Conservation (phyloP, 2,888 invertebrate genomes). For the Heliconius erato region DNA sequence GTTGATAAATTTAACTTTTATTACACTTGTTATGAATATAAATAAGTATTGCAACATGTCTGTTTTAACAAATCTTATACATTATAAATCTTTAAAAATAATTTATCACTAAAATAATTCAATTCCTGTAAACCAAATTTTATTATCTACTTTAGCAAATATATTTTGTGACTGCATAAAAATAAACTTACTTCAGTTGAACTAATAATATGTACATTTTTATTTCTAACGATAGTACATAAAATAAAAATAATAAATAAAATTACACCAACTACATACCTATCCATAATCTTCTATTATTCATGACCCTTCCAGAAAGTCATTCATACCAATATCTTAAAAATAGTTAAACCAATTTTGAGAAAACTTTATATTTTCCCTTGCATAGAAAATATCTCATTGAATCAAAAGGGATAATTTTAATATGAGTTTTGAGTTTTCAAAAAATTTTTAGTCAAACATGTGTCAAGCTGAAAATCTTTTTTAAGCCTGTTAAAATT, state of each 20-base stretch:
- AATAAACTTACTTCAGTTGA: not conserved
- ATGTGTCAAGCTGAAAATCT: too few species aligned
- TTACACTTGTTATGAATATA: not conserved
- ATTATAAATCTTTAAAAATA: not conserved
- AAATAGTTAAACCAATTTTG: not conserved
- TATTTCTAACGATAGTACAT: not conserved
- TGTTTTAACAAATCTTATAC: conserved; percentile 1
- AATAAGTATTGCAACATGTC: not conserved
- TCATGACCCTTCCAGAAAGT: not conserved
- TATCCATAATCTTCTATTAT: not conserved
- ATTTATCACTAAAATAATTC: not conserved
- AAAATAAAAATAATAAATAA: not conserved
- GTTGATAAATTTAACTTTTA: not conserved
- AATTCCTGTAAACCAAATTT: conserved; percentile 21
- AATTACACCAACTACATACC: not conserved
- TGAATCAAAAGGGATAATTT: too few species aligned
- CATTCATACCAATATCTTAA: not conserved
- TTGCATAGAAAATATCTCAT: too few species aligned
- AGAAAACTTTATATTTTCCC: too few species aligned
- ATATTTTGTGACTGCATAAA: conserved; percentile 21
- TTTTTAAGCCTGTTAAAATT: too few species aligned
- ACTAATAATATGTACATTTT: conserved; percentile 1
- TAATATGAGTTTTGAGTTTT: too few species aligned
- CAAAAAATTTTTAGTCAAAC: too few species aligned
- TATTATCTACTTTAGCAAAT: conserved; percentile 2